Base-by-base conservation (phyloP, 2,888 invertebrate species). In the Macaria liturata region DNA sequence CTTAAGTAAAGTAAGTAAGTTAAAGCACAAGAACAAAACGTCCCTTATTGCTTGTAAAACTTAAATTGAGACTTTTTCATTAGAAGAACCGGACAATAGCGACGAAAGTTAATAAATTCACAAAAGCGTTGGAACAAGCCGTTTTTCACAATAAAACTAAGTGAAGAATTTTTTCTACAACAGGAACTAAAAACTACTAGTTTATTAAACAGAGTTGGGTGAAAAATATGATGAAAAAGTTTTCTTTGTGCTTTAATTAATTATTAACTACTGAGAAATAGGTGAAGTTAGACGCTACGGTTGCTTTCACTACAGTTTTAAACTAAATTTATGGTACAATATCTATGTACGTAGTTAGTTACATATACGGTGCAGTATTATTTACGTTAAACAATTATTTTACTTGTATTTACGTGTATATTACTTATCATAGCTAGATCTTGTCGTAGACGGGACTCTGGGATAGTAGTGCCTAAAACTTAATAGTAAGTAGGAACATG, bases 121-220 rank as follows among this genome's bases (percentile, higher is more conserved):
- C 44, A 43, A 50, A 37, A 32, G 45, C 34, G 32, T n/a, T 45
- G 40, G 45, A 49, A 55, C 44, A 49, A 44, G 45, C 46, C 34
- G 30, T 46, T 49, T 46, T 39, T 31, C 43, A 9, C 39, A n/a
- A n/a, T 42, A 32, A 30, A 32, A 43, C 6, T 42, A 42, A 42
- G 9, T 9, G 5, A 4, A 4, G 42, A 42, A n/a, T 1, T 9
- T 5, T 9, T n/a, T 3, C n/a, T n/a, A 42, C 4, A 4, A 42
- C 6, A 42, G 8, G 5, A n/a, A 3, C 42, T n/a, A n/a, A 42
- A 42, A 5, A 42, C 4, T 42, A n/a, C 42, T 1, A 42, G 34
- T 37, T 4, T 39, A 8, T 39, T 39, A 39, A 39, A 39, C 1
- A 39, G 39, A 39, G 39, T 39, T 39, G 39, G 8, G 39, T 8